Percentiles rank a stretch among this genome's conserved stretches.
phyloP scores from a whole-genome alignment of 2,113 vertebrate genomes.

The Xyliphius kryptos region DNA sequence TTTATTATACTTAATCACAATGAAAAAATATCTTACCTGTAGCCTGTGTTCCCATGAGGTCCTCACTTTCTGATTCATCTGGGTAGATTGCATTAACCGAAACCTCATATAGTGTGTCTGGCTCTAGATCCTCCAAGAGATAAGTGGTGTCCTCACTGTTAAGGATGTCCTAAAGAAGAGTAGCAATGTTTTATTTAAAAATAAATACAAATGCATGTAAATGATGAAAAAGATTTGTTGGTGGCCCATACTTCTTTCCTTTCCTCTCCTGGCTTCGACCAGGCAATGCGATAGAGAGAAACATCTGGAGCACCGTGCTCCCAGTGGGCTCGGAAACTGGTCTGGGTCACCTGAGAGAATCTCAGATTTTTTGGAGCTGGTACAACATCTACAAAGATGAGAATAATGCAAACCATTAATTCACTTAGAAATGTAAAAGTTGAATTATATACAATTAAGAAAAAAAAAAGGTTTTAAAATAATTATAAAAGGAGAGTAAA shows the following conservation, averaged over 20 bases:
- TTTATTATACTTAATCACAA: neutral
- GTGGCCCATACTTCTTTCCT: constrained; percentile 60
- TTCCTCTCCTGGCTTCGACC: constrained; percentile 68
- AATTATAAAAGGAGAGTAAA: too few species aligned
- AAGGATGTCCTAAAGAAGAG: constrained; percentile 73
- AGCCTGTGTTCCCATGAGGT: constrained; percentile 77
- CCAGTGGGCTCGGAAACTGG: constrained; percentile 86
- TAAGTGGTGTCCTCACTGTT: constrained; percentile 77
- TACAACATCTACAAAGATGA: constrained; percentile 63
- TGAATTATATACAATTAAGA: too few species aligned
- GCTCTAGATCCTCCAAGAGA: constrained; percentile 77
- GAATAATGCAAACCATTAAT: neutral
- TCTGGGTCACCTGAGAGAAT: constrained; percentile 76
- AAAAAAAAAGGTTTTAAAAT: too few species aligned
- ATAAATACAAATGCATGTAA: too few species aligned
- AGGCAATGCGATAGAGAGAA: constrained; percentile 84
- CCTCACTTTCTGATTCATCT: constrained; percentile 94
- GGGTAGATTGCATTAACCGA: constrained; percentile 92
- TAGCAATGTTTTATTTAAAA: too few species aligned
- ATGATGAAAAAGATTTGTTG: constrained; percentile 3
- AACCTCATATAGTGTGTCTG: constrained; percentile 84
- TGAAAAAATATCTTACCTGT: constrained; percentile 74
- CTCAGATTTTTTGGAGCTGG: constrained; percentile 84
- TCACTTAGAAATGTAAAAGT: too few species aligned
- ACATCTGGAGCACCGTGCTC: constrained; percentile 92